Evolutionary conservation across 2,113 vertebrate species (phyloP).

Genomic region (Maccullochella peelii): DNA sequence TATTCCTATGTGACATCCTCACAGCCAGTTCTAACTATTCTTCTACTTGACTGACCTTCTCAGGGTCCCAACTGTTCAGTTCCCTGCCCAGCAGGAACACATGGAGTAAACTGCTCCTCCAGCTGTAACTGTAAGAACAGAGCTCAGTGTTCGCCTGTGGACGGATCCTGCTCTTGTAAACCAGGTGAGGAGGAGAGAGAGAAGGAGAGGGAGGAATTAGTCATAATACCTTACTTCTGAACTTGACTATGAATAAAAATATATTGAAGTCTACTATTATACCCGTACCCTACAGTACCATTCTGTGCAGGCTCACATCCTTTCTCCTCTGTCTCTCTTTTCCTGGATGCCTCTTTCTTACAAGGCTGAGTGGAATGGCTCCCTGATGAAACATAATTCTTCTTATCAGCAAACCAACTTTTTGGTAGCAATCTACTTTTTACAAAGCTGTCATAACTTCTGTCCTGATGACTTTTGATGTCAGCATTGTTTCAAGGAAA

Average conservation of each 20-base stretch:
- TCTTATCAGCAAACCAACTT: neutral
- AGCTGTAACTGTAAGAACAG: slow-evolving; percentile 90
- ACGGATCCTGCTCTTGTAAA: slow-evolving; percentile 94
- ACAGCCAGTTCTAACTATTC: neutral
- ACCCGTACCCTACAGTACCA: neutral
- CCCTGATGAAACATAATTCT: neutral
- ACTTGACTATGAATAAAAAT: too few relatives aligned
- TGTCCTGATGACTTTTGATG: neutral
- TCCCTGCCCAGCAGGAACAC: slow-evolving; percentile 86
- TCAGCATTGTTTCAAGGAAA: neutral
- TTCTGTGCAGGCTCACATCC: neutral
- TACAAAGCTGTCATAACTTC: neutral
- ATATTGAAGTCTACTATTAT: neutral
- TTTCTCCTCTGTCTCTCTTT: neutral
- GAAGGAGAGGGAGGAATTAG: neutral
- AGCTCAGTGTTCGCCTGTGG: slow-evolving; percentile 91
- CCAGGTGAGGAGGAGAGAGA: slow-evolving; percentile 85
- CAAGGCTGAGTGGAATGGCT: neutral
- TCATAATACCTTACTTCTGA: neutral
- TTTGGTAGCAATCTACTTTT: neutral
- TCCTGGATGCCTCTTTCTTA: neutral
- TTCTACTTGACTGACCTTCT: neutral
- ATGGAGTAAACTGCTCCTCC: slow-evolving; percentile 93
- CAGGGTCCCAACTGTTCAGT: slow-evolving; percentile 90
- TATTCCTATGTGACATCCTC: neutral